phyloP scores from a whole-genome alignment of 2,113 vertebrate species.

The Osmerus eperlanus region DNA sequence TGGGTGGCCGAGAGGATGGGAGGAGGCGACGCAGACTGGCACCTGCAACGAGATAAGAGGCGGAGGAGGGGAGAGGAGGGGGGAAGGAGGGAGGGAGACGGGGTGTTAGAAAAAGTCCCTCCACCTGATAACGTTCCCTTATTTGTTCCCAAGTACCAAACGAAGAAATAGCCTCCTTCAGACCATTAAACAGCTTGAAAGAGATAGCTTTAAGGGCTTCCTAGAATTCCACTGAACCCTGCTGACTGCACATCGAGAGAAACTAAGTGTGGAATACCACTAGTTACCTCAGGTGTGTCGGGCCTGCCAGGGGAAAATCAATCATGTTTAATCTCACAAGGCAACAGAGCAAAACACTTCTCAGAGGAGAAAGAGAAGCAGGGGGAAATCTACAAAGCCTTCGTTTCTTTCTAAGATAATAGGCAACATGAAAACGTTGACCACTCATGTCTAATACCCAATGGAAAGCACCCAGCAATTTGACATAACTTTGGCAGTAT shows the following conservation, averaged over 20 bases:
- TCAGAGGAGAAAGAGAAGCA: constrained; percentile 17
- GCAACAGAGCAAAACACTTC: constrained; percentile 17
- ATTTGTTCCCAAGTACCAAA: background rate
- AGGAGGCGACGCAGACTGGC: constrained; percentile 85
- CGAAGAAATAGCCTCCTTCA: background rate
- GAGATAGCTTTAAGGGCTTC: constrained; percentile 1
- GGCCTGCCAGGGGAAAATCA: constrained; percentile 4
- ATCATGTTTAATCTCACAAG: constrained; percentile 12
- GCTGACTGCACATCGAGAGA: constrained; percentile 35
- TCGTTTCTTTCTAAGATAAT: constrained; percentile 53
- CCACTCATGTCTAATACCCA: constrained; percentile 52
- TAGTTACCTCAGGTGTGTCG: constrained; percentile 30
- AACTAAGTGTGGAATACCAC: constrained; percentile 42
- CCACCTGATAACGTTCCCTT: constrained; percentile 2
- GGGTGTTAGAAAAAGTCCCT: background rate
- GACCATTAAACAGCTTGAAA: constrained; percentile 27
- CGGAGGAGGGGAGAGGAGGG: constrained; percentile 38
- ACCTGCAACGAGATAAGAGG: constrained; percentile 76
- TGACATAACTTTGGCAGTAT: constrained; percentile 54
- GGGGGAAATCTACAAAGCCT: constrained; percentile 41
- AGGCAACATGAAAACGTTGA: constrained; percentile 52
- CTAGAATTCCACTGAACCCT: constrained; percentile 27
- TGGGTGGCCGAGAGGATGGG: constrained; percentile 77
- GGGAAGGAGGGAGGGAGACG: background rate
- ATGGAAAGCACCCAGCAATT: constrained; percentile 60